Base-by-base conservation (phyloP, 64 coral and sea anemone species). In the Porites lutea region DNA sequence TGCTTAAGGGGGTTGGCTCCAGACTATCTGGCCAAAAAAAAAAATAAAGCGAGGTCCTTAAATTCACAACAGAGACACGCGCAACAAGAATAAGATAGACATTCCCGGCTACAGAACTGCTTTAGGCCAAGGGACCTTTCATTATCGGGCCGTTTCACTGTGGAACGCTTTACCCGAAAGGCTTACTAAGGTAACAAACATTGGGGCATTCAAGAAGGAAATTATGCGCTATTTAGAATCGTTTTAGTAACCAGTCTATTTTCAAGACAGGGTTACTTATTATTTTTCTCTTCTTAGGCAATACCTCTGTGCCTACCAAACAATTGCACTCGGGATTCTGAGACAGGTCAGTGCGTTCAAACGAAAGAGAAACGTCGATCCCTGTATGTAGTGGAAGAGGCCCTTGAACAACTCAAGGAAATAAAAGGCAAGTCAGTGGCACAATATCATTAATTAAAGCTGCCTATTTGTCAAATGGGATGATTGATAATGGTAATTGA, bases 251-350 rank as follows among this genome's bases (percentile, higher is more conserved):
- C 0, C 27, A 37, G 27, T 37, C 27, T 37, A 37, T 37, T 37
- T 37, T 37, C 1, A 37, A 37, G 27, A 37, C 27, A 37, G 27
- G 27, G 27, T 37, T 37, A 37, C 27, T 37, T 37, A 37, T 37
- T 37, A 37, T 37, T 37, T 37, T 37, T 37, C 0, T 37, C 27
- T 37, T 37, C 27, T 37, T 37, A 51, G 6, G 88, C 88, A 13
- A 70, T 89, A 63, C 88, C 88, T 6, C 88, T 89, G 14, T 64
- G 75, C 7, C 65, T 89, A 52, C 88, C 88, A 16, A 79, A 89
- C 60, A 77, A 89, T 55, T 89, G 73, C 43, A 59, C 53, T 6
- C 79, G 88, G 88, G 47, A 79, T 66, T 21, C 59, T 65, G 23
- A 43, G n/a, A 67, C 88, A 18, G 73, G 88, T 10, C 15, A 79